Evolutionary conservation across 1,140 invertebrate genomes (phyloP), one percentile per base, ranked within the genome.

Genomic region (Druon quercuslanigerum): DNA sequence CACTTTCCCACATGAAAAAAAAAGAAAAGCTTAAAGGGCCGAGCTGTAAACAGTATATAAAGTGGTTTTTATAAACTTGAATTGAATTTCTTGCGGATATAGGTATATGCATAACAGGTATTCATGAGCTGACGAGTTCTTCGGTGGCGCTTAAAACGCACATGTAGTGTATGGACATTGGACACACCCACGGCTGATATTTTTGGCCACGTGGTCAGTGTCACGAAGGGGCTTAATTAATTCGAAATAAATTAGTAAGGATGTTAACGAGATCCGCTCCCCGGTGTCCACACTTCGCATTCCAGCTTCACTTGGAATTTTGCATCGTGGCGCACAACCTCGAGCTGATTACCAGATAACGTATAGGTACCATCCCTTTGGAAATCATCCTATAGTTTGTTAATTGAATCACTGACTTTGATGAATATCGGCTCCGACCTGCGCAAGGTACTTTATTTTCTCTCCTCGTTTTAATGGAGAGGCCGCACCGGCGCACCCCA

Each of bases 361-460:
- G 16, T 66, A 66, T 66, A 66, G 25, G n/a, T 66, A 46, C 76
- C 82, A 73, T 82, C 77, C 76, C 81, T 79, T 78, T 79, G 82
- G 81, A 85, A 86, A 86, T 86, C 78, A 83, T 86, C 82, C 74
- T 75, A 75, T 81, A 80, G 78, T 77, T 82, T 73, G 78, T 85
- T 87, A 87, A 87, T 87, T 87, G 83, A 87, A 85, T 87, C 84
- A 80, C 82, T 81, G 85, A 86, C 87, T 86, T 88, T 88, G 87
- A 87, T 88, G 85, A 87, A 87, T 88, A 84, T 84, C 77, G 79
- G 77, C 74, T 79, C 20, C 66, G 79, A 83, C 76, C 75, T 66
- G 40, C 50, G 71, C 71, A 56, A 71, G 76, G 75, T 80, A 82
- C 76, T 83, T 83, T 79, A 85, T 85, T 84, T 85, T 81, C 83